phyloP scores from a whole-genome alignment of 1,140 invertebrate species.

The Trichomalopsis sarcophagae region DNA sequence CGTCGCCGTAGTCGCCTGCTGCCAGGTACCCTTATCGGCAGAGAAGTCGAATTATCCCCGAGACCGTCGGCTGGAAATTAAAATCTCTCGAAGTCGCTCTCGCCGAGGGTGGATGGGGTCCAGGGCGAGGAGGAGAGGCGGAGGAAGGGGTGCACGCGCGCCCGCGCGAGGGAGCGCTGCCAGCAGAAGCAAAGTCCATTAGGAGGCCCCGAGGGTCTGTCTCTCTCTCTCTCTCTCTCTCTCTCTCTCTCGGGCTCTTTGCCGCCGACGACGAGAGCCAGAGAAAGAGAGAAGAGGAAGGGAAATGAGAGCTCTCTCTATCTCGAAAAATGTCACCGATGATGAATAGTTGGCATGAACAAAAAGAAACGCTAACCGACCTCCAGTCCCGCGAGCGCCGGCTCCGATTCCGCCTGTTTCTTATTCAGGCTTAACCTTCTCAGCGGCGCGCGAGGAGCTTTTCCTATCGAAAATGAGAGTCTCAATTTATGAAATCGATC shows the following conservation, averaged over 20 bases:
- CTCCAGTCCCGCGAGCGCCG: constrained; percentile 25
- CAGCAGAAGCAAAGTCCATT: constrained; percentile 66
- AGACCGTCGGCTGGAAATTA: constrained; percentile 61
- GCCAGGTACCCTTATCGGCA: constrained; percentile 50
- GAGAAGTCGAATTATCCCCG: constrained; percentile 53
- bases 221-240: constrained; percentile 3
- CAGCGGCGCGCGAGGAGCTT: constrained; percentile 6
- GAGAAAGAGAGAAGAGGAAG: constrained; percentile 53
- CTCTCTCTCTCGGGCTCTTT: constrained; percentile 8
- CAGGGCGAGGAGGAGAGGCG: constrained; percentile 22
- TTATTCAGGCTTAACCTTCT: constrained; percentile 41
- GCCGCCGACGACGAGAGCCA: background rate
- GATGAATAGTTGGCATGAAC: constrained; percentile 76
- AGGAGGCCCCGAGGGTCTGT: constrained; percentile 62
- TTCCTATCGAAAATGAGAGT: constrained; percentile 51
- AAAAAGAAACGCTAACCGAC: constrained; percentile 73
- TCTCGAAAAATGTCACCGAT: constrained; percentile 74
- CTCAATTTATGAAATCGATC: constrained; percentile 52
- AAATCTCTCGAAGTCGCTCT: constrained; percentile 57
- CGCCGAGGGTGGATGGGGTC: constrained; percentile 50
- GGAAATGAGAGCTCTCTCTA: constrained; percentile 63
- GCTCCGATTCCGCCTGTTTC: constrained; percentile 45
- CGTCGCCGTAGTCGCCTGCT: constrained; percentile 27
- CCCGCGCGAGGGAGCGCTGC: constrained; percentile 35
- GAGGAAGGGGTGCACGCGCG: constrained; percentile 34